Base-by-base conservation (phyloP, 2,113 vertebrate species). In the Felis chaus region DNA sequence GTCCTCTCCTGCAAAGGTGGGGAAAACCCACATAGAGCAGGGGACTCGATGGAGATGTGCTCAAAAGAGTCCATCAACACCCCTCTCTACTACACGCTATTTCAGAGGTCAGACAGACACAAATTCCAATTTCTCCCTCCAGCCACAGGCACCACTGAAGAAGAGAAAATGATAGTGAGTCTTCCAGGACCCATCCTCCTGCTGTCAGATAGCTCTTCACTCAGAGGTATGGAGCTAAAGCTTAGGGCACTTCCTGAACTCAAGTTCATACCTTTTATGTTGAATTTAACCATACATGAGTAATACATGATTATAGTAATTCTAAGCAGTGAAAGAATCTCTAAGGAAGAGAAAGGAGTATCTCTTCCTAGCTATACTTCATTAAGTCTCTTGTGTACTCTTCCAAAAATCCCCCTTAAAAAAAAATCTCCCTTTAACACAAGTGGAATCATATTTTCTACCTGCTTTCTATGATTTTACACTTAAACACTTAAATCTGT, bases 141-240 rank as follows among this genome's bases (percentile, higher is more conserved):
- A 92, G 83, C 65, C 39, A 83, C 66, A 96, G 82, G 73, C 12
- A 3, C 39, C 63, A 86, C 85, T 27, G 85, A 81, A 78, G 92
- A 83, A 36, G 97, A 95, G 31, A 68, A 97, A 61, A 50, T 84
- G 0, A 79, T 98, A 89, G 96, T 96, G 41, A 99, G 98, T 87
- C 97, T 99, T 29, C 65, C 3, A 4, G 98, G 98, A 55, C 98
- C 99, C 55, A 97, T 99, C 10, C 71, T 99, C 19, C 31, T 99
- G 0, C 53, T 99, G 39, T 84, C 98, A 57, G 97, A 98, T 5
- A 69, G 91, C 94, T 95, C 98, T 92, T 96, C 91, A 41, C 29
- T 89, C 2, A 93, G 0, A 99, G 99, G 99, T 99, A 98, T 21
- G 33, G 39, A 69, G 3, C 65, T 87, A 71, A 76, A 95, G 9